Base-by-base conservation (phyloP, 2,113 vertebrate genomes). In the Scomber japonicus region DNA sequence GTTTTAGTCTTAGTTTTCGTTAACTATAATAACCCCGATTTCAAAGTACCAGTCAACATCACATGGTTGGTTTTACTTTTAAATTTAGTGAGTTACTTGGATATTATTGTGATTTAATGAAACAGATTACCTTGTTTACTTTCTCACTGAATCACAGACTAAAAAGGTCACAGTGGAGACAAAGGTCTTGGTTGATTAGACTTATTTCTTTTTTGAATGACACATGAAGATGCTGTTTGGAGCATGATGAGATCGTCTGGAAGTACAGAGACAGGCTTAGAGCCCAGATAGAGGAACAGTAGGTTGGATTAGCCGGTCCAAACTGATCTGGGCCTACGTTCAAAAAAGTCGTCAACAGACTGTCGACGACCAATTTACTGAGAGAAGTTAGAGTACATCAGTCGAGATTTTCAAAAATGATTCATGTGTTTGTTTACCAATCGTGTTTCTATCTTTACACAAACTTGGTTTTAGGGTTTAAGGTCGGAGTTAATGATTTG, bases 291-390 rank as follows among this genome's bases (percentile, higher is more conserved):
- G 59, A 77, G 56, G 60, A 56, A 61, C 55, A 48, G 66, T 56
- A 17, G 75, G 11, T 45, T 19, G 30, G 30, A 61, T 62, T 71
- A 68, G 46, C 75, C 44, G 0, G 21, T 64, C 66, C 59, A 70
- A 63, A 75, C 30, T 13, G 31, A 68, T 71, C 45, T 51, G 66
- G 67, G 78, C 61, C 79, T 10, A 46, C 6, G 17, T 66, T 77
- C 72, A 72, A 56, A 62, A 64, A 50, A 49, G 45, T 54, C 14
- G 44, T 59, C n/a, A 46, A 79, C 66, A 82, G 82, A 79, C 50
- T 80, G 71, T n/a, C 27, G 71, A 75, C 0, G 48, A 69, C 73
- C 69, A 65, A 60, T 14, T 69, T 61, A 59, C 24, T 50, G 19
- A 54, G 61, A 30, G n/a, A 64, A 27, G 45, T 1, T 21, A 50